Evolutionary conservation across 2,113 vertebrate genomes (phyloP), one percentile per base, ranked within the genome.

Genomic region (Oryzias melastigma): DNA sequence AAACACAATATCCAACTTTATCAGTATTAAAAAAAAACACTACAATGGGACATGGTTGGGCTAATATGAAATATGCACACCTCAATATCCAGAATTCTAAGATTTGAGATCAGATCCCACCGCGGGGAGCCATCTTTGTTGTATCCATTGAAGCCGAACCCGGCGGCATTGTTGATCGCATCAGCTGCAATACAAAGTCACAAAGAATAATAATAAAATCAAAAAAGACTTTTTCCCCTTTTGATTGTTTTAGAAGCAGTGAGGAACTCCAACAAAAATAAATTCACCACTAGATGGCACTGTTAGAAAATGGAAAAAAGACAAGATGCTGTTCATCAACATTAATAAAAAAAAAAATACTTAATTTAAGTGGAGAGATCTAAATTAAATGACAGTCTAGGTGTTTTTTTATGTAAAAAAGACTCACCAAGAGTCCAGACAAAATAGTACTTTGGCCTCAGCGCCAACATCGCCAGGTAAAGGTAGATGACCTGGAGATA

Each of bases 371-470:
- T 14, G 4, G 43, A 45, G 5, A 17, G 25, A 22, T 35, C 7
- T 35, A 35, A 1, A 35, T 35, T 35, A 35, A 35, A 12, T 12
- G 35, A 35, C 8, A 2, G 12, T 35, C 35, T 35, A 35, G 12
- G 10, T 8, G 3, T 35, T 35, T 35, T 35, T 35, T 35, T 10
- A 12, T 10, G 35, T 2, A 3, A 35, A 35, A n/a, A 5, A n/a
- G 16, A 91, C 95, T 94, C 85, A 99, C 97, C 96, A 35, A 99
- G 91, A 12, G 96, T 98, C 97, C 97, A 99, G 4, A 97, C 94
- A 80, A 99, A 99, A 81, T 98, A 99, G 90, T 99, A 99, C 57
- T 99, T 99, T 61, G 97, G 97, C 84, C 97, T 92, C 74, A 96
- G 93, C 24, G 95, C 93, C 90, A 98, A 86, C 68, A 99, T 94